Percentiles rank a stretch among this genome's conserved stretches.
phyloP scores from a whole-genome alignment of 2,888 invertebrate species.

The Malthinus flaveolus region DNA sequence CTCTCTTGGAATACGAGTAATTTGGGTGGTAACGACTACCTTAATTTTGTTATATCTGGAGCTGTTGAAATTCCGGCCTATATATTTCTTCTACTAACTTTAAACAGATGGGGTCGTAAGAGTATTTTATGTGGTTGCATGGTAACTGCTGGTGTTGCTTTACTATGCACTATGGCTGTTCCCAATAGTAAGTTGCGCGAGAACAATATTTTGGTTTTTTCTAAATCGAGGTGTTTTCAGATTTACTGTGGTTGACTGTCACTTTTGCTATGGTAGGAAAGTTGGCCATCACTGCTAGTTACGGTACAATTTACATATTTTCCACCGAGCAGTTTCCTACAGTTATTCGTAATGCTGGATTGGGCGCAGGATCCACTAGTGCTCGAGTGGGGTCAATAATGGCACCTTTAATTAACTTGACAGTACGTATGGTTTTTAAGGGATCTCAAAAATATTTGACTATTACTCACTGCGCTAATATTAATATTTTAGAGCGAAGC shows the following conservation, averaged over 20 bases:
- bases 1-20: conserved; percentile 75
- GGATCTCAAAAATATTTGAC: no score
- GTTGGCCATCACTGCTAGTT: conserved; percentile 72
- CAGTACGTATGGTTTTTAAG: conserved; percentile 53
- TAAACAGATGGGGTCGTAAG: conserved; percentile 73
- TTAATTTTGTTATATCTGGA: conserved; percentile 76
- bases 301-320: conserved; percentile 73
- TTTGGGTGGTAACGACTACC: conserved; percentile 70
- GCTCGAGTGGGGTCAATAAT: conserved; percentile 66
- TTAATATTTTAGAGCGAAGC: conserved; percentile 55
- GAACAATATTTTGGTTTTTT: not conserved
- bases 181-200: conserved; percentile 56
- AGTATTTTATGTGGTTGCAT: conserved; percentile 70
- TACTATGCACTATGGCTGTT: conserved; percentile 62
- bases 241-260: conserved; percentile 60
- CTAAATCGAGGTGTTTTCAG: conserved; percentile 45
- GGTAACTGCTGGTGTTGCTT: conserved; percentile 63
- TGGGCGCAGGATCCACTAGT: conserved; percentile 66
- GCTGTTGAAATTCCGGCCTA: conserved; percentile 79
- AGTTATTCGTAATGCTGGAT: conserved; percentile 66
- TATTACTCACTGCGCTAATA: no score
- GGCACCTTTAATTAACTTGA: conserved; percentile 62
- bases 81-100: conserved; percentile 64
- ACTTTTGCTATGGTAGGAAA: conserved; percentile 72
- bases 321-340: conserved; percentile 78